Base-by-base conservation (phyloP, 2,797 vertebrate species). In the Psittacula echo region DNA sequence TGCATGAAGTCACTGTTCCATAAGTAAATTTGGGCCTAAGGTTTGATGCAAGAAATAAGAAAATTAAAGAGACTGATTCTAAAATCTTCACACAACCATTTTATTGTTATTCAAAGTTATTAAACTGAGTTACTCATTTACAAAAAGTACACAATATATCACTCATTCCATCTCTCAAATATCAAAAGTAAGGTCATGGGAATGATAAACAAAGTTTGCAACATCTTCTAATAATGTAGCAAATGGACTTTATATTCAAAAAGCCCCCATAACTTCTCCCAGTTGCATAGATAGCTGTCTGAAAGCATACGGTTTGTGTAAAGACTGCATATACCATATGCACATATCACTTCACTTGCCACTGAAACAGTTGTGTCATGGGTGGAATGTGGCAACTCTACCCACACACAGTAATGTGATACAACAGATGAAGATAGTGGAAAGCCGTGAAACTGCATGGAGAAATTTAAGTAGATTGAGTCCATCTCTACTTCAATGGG, bases 371-470 rank as follows among this genome's bases (percentile, higher is more conserved):
- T 95, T 97, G 96, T 95, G 95, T 90, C 95, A 96, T 93, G 95
- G 94, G 90, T 95, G 95, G 96, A 96, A 95, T 95, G 95, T 95
- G 95, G 95, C 90, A 97, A 95, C 96, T 95, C 95, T 95, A 97
- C 95, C 95, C 95, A 96, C 95, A 91, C 91, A 68, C n/a, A 51
- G 96, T 87, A 97, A 97, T 83, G 92, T 88, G 94, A 96, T 90
- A 96, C 93, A 95, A 95, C 94, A 95, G 96, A 95, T 92, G 95
- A 97, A 94, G 95, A 89, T 72, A 94, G 93, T 89, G 88, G 94
- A 96, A 96, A 96, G 94, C 93, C 66, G 50, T 87, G 95, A 96
- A 96, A 94, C 88, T 89, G 89, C 92, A 95, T 5, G 86, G 91
- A 79, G 95, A 95, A 96, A 97, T 93, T 95, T 89, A 97, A 97